These are phyloP conservation scores for Apodemia hepburni DNA, from an alignment of 2,888 invertebrate genomes.

Conservation along the genomic window DNA sequence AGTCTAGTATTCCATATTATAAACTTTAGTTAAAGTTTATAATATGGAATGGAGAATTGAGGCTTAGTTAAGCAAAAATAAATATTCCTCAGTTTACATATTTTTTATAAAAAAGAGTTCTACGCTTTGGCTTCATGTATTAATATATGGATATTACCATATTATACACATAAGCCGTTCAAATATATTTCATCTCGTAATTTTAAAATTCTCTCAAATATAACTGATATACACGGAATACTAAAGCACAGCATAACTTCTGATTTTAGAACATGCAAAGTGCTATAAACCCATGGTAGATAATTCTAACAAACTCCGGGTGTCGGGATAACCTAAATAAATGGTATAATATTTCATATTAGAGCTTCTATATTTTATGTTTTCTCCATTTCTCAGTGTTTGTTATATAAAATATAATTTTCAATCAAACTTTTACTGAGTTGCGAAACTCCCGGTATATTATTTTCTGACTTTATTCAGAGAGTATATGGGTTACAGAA, in stretches of 20 bases:
- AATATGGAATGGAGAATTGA: too few species aligned
- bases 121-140: too few species aligned
- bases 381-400: not conserved
- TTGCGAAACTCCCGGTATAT: not conserved
- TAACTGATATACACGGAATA: not conserved
- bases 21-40: too few species aligned
- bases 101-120: too few species aligned
- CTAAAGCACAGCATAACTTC: constrained; percentile 8
- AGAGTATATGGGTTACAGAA: not conserved
- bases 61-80: too few species aligned
- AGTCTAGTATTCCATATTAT: too few species aligned
- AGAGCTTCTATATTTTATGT: constrained; percentile 12
- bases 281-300: constrained; percentile 8
- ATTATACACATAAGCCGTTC: too few species aligned
- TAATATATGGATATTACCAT: too few species aligned
- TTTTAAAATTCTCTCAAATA: constrained; percentile 7
- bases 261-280: constrained; percentile 7
- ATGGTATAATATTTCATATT: constrained; percentile 14
- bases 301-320: constrained; percentile 10
- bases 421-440: constrained; percentile 3
- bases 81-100: too few species aligned
- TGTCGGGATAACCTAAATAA: constrained; percentile 7
- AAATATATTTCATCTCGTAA: not conserved
- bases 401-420: not conserved
- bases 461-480: not conserved